phyloP scores from a whole-genome alignment of 2,888 invertebrate species.

The Muscina levida region DNA sequence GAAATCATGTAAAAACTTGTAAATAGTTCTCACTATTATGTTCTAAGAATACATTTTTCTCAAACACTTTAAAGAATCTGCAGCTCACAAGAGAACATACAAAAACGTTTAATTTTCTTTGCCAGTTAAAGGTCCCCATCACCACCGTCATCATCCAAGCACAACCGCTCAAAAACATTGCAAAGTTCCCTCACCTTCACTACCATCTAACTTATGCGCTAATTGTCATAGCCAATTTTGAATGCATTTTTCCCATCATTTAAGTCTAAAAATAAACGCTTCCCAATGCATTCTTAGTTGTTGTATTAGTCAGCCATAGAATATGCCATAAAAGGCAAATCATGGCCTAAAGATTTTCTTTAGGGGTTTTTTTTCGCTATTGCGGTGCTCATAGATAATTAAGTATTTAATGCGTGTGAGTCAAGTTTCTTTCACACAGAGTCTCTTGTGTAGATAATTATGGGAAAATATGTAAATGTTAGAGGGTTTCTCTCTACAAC shows the following conservation, averaged over 20 bases:
- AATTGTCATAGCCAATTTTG: constrained; percentile 43
- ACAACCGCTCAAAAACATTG: no score
- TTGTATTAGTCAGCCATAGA: no score
- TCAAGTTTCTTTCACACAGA: constrained; percentile 1
- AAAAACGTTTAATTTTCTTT: constrained; percentile 6
- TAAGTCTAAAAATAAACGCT: no score
- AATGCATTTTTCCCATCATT: constrained; percentile 53
- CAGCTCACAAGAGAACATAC: not conserved
- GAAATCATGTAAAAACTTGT: constrained; percentile 2
- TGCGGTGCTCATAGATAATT: constrained; percentile 3
- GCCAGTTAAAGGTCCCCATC: constrained; percentile 1
- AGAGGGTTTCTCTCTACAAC: not conserved
- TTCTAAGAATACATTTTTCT: not conserved
- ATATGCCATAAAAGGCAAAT: not conserved
- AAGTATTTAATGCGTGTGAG: constrained; percentile 1
- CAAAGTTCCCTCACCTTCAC: not conserved
- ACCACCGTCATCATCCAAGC: no score
- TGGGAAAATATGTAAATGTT: constrained; percentile 5
- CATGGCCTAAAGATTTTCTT: constrained; percentile 2
- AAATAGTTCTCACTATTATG: constrained; percentile 11
- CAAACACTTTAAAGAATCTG: constrained; percentile 11
- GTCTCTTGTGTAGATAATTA: constrained; percentile 1
- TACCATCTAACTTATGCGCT: not conserved
- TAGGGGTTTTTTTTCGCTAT: no score
- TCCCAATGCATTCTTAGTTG: no score